Percentiles rank a stretch among this genome's conserved stretches.
phyloP scores from a whole-genome alignment of 1,140 invertebrate genomes.

The Pectinophora gossypiella region DNA sequence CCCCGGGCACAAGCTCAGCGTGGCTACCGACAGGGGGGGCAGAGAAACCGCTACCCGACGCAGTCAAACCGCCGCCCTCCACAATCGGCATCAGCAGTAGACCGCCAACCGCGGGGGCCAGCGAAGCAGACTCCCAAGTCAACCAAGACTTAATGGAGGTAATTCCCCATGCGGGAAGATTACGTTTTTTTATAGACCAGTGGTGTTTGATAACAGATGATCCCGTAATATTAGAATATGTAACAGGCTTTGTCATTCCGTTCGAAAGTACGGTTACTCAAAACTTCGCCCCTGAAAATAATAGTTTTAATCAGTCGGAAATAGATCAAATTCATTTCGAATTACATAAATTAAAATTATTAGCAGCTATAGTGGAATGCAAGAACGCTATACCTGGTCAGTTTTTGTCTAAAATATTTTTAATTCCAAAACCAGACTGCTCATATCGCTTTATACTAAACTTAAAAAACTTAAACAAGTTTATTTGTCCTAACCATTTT shows the following conservation, averaged over 20 bases:
- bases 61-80: not conserved
- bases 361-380: conserved; percentile 3
- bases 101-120: conserved; percentile 1
- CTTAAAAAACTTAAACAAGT: conserved; percentile 6
- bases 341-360: not conserved
- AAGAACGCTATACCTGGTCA: not conserved
- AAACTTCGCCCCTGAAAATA: not conserved
- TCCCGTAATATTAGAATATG: conserved; percentile 2
- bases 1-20: not conserved
- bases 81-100: not conserved
- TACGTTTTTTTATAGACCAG: not conserved
- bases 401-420: conserved; percentile 9
- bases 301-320: not conserved
- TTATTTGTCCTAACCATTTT: conserved; percentile 7
- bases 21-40: not conserved
- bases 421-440: conserved; percentile 6
- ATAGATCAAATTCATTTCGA: not conserved
- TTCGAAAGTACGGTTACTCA: not conserved
- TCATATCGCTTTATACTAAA: conserved; percentile 7
- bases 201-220: conserved; percentile 1
- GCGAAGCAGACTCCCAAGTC: not conserved
- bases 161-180: conserved; percentile 7
- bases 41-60: not conserved
- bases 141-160: conserved; percentile 5
- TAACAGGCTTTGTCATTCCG: conserved; percentile 4